phyloP scores from a whole-genome alignment of 2,888 invertebrate species.

The Drosophila paracracens region DNA sequence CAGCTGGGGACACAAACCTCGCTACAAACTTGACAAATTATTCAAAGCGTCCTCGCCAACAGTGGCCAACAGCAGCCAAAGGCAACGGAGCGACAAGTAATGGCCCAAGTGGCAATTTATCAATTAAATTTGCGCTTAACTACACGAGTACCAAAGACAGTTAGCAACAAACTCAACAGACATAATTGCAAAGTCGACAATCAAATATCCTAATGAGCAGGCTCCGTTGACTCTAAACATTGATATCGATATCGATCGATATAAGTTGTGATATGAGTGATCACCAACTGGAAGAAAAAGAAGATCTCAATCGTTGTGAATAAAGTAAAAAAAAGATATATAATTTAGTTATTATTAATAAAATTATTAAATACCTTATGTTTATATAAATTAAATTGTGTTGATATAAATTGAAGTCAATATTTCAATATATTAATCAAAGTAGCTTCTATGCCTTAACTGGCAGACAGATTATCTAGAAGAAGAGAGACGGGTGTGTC shows the following conservation, averaged over 20 bases:
- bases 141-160: constrained; percentile 62
- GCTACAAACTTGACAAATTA: constrained; percentile 73
- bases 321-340: not conserved
- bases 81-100: constrained; percentile 63
- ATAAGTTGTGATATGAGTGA: not conserved
- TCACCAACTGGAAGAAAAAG: not conserved
- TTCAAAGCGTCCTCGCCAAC: constrained; percentile 66
- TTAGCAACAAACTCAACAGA: constrained; percentile 35
- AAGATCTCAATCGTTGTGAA: not conserved
- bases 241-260: not conserved
- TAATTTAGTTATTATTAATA: not conserved
- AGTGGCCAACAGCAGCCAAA: constrained; percentile 17
- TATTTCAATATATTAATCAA: not conserved
- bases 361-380: not conserved
- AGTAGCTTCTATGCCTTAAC: not conserved
- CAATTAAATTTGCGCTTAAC: constrained; percentile 80
- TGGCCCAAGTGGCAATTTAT: constrained; percentile 81
- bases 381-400: not conserved
- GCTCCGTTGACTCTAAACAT: not conserved
- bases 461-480: not conserved
- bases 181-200: not conserved
- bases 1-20: constrained; percentile 17
- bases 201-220: constrained; percentile 12
- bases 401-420: not conserved
- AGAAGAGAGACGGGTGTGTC: not conserved